Conservation (phyloP, 2,113 vertebrate species). For the Pao palembangensis region DNA sequence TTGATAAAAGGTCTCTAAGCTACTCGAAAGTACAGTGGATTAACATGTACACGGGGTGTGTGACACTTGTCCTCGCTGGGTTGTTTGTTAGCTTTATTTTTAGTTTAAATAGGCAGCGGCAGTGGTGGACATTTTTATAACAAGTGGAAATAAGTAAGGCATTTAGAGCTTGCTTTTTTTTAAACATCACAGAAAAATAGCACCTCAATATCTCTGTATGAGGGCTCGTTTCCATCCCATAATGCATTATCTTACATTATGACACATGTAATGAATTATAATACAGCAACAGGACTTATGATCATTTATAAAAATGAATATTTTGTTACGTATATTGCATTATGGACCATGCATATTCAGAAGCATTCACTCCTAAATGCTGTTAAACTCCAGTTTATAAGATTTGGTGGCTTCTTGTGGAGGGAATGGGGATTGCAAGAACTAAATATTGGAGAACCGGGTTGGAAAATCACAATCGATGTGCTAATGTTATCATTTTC, state of each 20-base stretch:
- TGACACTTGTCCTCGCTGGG: conserved; percentile 9
- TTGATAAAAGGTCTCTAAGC: conserved; percentile 45
- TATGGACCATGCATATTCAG: too few species aligned
- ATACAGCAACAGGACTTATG: background rate
- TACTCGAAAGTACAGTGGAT: conserved; percentile 45
- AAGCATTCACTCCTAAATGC: too few species aligned
- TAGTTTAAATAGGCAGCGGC: conserved; percentile 7
- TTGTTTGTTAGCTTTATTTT: conserved; percentile 23
- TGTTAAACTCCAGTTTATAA: too few species aligned
- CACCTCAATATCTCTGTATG: background rate
- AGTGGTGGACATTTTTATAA: conserved; percentile 14
- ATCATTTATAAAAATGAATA: too few species aligned
- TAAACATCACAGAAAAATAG: conserved; percentile 1
- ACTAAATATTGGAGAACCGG: too few species aligned
- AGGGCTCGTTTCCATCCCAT: too few species aligned
- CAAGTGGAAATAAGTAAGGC: conserved; percentile 3
- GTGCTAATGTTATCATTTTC: background rate
- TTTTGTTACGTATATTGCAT: too few species aligned
- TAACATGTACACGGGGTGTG: conserved; percentile 42
- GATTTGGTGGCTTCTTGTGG: too few species aligned
- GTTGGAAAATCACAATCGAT: too few species aligned
- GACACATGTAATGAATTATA: too few species aligned
- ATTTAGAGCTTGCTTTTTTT: conserved; percentile 16
- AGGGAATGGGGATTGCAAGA: too few species aligned
- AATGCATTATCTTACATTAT: too few species aligned